Percentiles rank a stretch among this genome's conserved stretches.
These are phyloP conservation scores for Sebastes oblongus DNA, from an alignment of 2,797 vertebrate genomes.

Conservation along the genomic window DNA sequence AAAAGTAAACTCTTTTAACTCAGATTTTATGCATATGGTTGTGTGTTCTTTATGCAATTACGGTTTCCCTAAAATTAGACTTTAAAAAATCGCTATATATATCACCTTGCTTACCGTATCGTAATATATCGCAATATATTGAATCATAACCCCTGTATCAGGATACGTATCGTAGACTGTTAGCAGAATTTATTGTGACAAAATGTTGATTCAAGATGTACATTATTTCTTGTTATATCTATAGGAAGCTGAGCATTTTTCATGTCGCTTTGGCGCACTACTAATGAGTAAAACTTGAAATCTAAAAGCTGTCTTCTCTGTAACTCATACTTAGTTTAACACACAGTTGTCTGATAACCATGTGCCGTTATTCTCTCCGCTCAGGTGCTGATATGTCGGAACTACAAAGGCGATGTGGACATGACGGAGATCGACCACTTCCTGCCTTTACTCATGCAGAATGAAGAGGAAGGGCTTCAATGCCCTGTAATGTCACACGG, in stretches of 20 bases:
- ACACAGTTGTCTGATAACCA: not conserved
- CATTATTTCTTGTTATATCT: not conserved
- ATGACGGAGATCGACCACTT: slow-evolving; percentile 93
- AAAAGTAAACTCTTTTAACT: too few relatives aligned
- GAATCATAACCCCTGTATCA: too few relatives aligned
- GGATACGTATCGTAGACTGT: not conserved
- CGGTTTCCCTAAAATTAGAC: too few relatives aligned
- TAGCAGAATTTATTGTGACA: not conserved
- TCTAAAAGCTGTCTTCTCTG: not conserved
- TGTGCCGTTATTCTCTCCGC: not conserved
- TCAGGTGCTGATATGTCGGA: slow-evolving; percentile 93
- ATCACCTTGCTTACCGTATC: too few relatives aligned
- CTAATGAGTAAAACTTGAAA: not conserved
- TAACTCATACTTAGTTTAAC: not conserved
- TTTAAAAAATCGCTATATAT: too few relatives aligned
- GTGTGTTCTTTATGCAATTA: too few relatives aligned
- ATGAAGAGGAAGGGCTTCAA: slow-evolving; percentile 89
- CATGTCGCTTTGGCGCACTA: not conserved
- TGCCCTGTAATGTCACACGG: slow-evolving; percentile 87
- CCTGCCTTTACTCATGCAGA: slow-evolving; percentile 88
- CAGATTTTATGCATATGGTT: too few relatives aligned
- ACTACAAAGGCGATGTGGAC: slow-evolving; percentile 94
- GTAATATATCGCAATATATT: too few relatives aligned
- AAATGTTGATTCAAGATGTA: not conserved
- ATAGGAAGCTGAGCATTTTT: not conserved